These are phyloP conservation scores for Apodemia zela DNA, from an alignment of 2,888 invertebrate genomes.

Conservation along the genomic window DNA sequence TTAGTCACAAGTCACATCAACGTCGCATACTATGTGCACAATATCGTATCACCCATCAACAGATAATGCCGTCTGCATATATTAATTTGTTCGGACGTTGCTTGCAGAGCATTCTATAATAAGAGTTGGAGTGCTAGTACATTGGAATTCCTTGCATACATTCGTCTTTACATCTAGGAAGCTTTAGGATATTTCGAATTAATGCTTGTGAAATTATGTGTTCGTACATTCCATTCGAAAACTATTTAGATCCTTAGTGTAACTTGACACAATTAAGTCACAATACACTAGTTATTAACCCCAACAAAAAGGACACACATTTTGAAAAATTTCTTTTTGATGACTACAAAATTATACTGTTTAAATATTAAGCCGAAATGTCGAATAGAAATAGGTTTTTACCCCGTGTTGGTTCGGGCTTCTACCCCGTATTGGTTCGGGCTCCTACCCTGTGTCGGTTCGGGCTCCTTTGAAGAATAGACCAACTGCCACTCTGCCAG, in stretches of 20 bases:
- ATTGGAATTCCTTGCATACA: constrained; percentile 10
- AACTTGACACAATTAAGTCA: not conserved
- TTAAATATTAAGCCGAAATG: too few relatives aligned
- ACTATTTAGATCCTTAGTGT: constrained; percentile 1
- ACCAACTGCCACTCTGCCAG: too few relatives aligned
- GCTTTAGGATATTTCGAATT: not conserved
- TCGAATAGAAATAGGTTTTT: too few relatives aligned
- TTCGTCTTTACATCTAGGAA: constrained; percentile 10
- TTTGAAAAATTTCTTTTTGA: too few relatives aligned
- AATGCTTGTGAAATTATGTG: not conserved
- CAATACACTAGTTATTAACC: not conserved
- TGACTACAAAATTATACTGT: too few relatives aligned
- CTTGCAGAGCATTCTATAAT: constrained; percentile 3
- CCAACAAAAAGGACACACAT: not conserved
- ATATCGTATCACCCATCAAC: constrained; percentile 3
- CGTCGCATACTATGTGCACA: constrained; percentile 3
- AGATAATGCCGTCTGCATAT: constrained; percentile 10
- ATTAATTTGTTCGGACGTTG: constrained; percentile 10
- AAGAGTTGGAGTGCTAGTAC: not conserved
- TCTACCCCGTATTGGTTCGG: too few relatives aligned
- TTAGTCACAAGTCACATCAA: constrained; percentile 7
- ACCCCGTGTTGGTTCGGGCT: too few relatives aligned
- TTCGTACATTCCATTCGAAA: not conserved
- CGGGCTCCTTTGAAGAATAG: too few relatives aligned
- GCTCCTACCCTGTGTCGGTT: too few relatives aligned